Percentiles rank a stretch among this genome's conserved stretches.
These are phyloP conservation scores for Bambusicola thoracicus DNA, from an alignment of 2,113 vertebrate genomes.

Conservation along the genomic window DNA sequence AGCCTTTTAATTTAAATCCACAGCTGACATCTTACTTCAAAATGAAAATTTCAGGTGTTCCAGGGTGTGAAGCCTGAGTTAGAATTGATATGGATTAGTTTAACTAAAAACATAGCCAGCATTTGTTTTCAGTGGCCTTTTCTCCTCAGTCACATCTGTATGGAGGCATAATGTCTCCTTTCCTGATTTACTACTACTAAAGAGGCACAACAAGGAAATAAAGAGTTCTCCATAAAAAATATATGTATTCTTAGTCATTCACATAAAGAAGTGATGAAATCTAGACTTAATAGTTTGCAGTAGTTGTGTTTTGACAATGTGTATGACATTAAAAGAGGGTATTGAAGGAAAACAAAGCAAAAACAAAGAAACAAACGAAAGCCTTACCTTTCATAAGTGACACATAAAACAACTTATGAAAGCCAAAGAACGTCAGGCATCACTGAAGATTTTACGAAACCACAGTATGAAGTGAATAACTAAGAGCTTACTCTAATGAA, in stretches of 20 bases:
- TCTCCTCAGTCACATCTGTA: neutral
- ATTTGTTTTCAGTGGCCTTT: constrained; percentile 3
- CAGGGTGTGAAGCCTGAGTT: neutral
- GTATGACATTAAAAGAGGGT: neutral
- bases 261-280: neutral
- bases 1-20: neutral
- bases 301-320: neutral
- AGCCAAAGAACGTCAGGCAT: neutral
- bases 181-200: neutral
- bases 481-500: neutral
- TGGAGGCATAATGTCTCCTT: neutral
- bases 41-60: constrained; percentile 19
- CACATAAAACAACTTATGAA: neutral
- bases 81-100: neutral
- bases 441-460: neutral
- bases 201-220: neutral
- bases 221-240: neutral
- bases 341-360: neutral
- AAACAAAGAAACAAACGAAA: neutral
- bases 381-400: neutral
- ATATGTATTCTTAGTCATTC: neutral
- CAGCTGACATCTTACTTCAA: constrained; percentile 12
- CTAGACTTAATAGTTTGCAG: neutral
- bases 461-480: neutral
- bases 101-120: neutral